phyloP scores from a whole-genome alignment of 2,797 vertebrate genomes.

The Falco concolor region DNA sequence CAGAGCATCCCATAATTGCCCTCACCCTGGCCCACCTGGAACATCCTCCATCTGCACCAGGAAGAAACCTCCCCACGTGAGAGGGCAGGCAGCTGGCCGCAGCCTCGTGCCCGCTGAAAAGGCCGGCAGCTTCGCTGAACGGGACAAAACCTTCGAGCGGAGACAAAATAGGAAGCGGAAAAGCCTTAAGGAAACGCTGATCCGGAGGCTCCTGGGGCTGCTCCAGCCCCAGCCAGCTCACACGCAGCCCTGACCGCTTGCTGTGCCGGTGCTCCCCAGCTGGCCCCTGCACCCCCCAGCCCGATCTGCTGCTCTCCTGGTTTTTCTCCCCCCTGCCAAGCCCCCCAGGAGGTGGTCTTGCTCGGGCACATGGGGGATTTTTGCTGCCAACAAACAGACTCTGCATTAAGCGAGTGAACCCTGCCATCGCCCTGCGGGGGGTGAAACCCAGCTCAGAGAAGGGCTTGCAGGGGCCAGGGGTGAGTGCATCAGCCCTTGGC shows the following conservation, averaged over 20 bases:
- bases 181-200: neutral
- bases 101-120: neutral
- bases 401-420: neutral
- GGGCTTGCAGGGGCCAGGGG: neutral
- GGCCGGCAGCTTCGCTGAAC: neutral
- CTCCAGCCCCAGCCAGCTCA: neutral
- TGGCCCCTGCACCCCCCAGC: neutral
- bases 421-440: neutral
- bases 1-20: neutral
- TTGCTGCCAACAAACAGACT: neutral
- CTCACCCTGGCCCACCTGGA: neutral
- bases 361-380: accelerated
- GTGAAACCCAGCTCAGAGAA: neutral
- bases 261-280: neutral
- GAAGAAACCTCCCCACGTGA: neutral
- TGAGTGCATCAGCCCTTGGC: neutral
- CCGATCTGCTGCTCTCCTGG: neutral
- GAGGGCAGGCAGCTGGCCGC: neutral
- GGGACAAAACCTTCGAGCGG: neutral
- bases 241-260: neutral
- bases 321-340: neutral
- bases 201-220: neutral
- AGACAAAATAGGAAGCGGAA: neutral
- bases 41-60: neutral
- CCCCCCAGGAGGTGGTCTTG: neutral